Conservation (phyloP, 2,797 vertebrate species). For the Aselliscus stoliczkanus region DNA sequence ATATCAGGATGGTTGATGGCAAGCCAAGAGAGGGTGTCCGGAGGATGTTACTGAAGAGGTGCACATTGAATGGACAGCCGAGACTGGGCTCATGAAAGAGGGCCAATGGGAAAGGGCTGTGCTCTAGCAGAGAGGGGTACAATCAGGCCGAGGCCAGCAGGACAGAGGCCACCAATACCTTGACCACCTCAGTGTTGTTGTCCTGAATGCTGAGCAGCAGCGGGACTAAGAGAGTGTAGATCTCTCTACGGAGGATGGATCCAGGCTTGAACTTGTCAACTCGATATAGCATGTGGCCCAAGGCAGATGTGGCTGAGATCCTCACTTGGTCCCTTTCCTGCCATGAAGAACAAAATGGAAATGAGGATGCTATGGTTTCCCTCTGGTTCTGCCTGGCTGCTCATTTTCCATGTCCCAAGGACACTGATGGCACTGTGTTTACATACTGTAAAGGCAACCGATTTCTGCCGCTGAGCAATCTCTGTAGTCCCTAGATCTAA, state of each 20-base stretch:
- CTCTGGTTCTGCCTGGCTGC: neutral
- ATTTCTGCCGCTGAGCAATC: neutral
- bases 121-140: neutral
- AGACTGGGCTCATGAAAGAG: neutral
- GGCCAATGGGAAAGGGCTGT: neutral
- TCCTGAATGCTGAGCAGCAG: conserved; percentile 29
- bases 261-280: neutral
- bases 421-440: neutral
- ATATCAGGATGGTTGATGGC: neutral
- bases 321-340: conserved; percentile 43
- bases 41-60: neutral
- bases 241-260: neutral
- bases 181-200: neutral
- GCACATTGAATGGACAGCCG: neutral
- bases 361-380: neutral
- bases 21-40: too few relatives aligned
- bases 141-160: neutral
- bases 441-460: neutral
- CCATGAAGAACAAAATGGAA: neutral
- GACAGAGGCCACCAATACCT: neutral
- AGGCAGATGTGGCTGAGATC: neutral
- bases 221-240: neutral
- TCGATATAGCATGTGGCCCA: conserved; percentile 2
- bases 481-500: neutral
- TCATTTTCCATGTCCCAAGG: neutral